Evolutionary conservation across 2,797 vertebrate species (phyloP).

Genomic region (Octomys mimax): DNA sequence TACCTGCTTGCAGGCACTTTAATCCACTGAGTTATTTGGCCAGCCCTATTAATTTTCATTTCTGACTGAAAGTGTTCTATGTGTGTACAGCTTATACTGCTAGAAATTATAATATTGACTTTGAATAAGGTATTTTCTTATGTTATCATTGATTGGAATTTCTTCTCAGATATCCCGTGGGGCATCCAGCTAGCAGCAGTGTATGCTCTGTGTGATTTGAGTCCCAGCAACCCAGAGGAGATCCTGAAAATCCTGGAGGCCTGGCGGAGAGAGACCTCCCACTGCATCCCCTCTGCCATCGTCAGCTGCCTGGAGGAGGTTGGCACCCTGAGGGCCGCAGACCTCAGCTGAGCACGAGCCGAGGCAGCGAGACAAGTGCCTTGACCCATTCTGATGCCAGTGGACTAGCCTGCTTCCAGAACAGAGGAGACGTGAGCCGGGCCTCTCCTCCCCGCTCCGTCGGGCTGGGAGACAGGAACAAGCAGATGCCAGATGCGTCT

Average conservation of each 20-base stretch:
- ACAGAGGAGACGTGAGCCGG: not conserved
- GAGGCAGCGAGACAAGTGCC: constrained; percentile 75
- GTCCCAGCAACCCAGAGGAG: constrained; percentile 93
- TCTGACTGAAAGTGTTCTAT: not conserved
- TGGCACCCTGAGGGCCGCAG: constrained; percentile 88
- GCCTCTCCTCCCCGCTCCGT: not conserved
- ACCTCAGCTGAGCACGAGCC: not conserved
- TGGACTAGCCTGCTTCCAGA: constrained; percentile 40
- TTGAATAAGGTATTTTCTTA: not conserved
- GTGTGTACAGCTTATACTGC: not conserved
- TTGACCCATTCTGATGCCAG: constrained; percentile 57
- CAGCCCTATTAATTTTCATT: constrained; percentile 14
- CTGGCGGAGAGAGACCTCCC: constrained; percentile 91
- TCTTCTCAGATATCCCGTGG: constrained; percentile 93
- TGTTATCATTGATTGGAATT: not conserved
- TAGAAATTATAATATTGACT: not conserved
- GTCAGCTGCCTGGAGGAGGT: constrained; percentile 92
- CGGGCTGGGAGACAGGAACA: not conserved
- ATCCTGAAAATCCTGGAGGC: constrained; percentile 91
- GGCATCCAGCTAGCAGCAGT: constrained; percentile 95
- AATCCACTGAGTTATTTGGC: too few relatives aligned
- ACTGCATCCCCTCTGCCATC: constrained; percentile 91
- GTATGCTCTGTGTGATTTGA: constrained; percentile 95
- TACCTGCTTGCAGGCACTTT: too few relatives aligned
- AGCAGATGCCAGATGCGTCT: not conserved